These are phyloP conservation scores for Halcyon chelicuti DNA, from an alignment of 2,797 vertebrate species.

Conservation along the genomic window DNA sequence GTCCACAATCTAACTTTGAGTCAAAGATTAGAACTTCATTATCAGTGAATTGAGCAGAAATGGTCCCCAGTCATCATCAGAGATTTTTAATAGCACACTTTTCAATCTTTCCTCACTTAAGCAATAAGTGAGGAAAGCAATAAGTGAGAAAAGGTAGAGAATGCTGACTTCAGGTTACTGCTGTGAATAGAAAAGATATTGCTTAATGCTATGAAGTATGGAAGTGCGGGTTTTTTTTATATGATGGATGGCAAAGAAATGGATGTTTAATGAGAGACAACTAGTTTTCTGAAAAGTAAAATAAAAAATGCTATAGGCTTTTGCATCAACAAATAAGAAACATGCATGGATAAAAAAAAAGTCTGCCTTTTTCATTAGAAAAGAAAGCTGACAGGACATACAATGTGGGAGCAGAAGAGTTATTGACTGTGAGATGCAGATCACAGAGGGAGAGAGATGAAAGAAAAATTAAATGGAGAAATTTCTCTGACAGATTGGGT, in stretches of 20 bases:
- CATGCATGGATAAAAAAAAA: not conserved
- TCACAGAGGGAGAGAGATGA: not conserved
- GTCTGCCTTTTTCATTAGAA: not conserved
- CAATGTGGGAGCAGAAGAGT: not conserved
- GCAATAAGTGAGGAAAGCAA: not conserved
- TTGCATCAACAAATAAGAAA: not conserved
- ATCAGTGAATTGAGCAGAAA: not conserved
- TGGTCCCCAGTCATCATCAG: not conserved
- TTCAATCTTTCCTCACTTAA: not conserved
- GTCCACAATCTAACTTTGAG: not conserved
- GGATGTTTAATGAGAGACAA: not conserved
- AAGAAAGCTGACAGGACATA: not conserved
- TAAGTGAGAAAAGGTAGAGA: not conserved
- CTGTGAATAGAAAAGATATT: not conserved
- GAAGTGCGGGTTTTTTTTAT: not conserved
- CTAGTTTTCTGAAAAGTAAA: not conserved
- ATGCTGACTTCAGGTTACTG: not conserved
- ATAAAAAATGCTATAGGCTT: not conserved
- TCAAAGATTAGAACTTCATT: not conserved
- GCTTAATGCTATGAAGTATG: not conserved
- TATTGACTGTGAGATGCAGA: slow-evolving; percentile 44
- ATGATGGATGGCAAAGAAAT: not conserved
- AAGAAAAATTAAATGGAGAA: slow-evolving; percentile 43
- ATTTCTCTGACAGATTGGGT: slow-evolving; percentile 11
- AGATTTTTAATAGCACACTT: not conserved